Conservation (phyloP, 2,888 invertebrate genomes). For the Hoplodrina blanda region DNA sequence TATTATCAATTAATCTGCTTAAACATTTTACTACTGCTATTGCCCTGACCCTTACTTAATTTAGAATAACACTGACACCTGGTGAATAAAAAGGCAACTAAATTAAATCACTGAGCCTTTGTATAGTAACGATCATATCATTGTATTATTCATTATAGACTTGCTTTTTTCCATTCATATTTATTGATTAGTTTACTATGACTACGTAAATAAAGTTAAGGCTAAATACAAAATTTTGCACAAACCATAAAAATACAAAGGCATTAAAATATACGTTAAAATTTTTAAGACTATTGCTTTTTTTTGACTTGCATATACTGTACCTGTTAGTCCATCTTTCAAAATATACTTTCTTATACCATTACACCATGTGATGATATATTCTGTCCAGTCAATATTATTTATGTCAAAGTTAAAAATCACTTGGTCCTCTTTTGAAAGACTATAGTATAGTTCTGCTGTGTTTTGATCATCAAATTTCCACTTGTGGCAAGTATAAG, state of each 20-base stretch:
- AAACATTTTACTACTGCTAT: too few relatives aligned
- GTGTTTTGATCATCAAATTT: constrained; percentile 24
- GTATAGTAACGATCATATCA: too few relatives aligned
- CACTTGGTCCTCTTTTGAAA: constrained; percentile 11
- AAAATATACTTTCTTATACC: constrained; percentile 21
- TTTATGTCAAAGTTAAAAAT: constrained; percentile 32
- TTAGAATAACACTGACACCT: too few relatives aligned
- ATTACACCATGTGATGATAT: accelerated
- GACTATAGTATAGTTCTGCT: constrained; percentile 3
- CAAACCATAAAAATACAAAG: constrained; percentile 2
- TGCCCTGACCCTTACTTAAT: too few relatives aligned
- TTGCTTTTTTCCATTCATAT: too few relatives aligned
- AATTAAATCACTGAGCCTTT: too few relatives aligned
- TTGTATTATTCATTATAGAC: not conserved
- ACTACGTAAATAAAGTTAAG: not conserved
- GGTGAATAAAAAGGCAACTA: too few relatives aligned
- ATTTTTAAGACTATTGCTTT: not conserved
- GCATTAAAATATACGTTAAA: not conserved
- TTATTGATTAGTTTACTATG: too few relatives aligned
- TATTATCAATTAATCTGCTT: too few relatives aligned
- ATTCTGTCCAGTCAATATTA: constrained; percentile 23
- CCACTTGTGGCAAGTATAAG: constrained; percentile 1
- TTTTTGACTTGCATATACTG: not conserved
- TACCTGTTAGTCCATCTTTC: constrained; percentile 24
- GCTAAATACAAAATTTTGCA: not conserved